phyloP scores from a whole-genome alignment of 1,140 invertebrate genomes.

The Sminthurides bifidus region DNA sequence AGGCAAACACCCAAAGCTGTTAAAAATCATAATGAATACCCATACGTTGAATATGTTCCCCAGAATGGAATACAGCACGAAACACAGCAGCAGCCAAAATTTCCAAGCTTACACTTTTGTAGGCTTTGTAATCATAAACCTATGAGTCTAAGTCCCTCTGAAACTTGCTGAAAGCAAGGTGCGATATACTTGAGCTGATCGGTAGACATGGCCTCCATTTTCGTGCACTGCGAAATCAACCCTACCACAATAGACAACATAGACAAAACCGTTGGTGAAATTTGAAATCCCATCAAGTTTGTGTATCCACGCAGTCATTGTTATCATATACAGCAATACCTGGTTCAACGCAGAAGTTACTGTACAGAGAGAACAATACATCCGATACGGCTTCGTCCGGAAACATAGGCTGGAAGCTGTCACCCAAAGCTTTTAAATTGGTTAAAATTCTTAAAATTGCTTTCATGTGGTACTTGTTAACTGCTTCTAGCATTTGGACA shows the following conservation, averaged over 20 bases:
- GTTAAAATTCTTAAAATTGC: neutral
- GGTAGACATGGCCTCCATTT: constrained; percentile 2
- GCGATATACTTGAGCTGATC: neutral
- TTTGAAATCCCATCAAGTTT: neutral
- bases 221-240: neutral
- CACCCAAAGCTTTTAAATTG: neutral
- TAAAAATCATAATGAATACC: neutral
- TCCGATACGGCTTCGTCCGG: neutral
- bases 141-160: neutral
- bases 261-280: neutral
- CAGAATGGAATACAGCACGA: neutral
- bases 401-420: neutral
- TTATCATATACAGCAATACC: neutral
- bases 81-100: neutral
- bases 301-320: neutral
- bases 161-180: neutral
- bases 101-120: neutral
- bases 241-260: neutral
- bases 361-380: neutral
- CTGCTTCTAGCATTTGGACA: neutral
- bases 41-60: neutral
- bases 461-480: neutral
- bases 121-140: neutral
- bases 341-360: neutral
- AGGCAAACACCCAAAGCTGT: too few relatives aligned